A percentile compares a stretch with the other conserved stretches of the same genome.
These are phyloP conservation scores for Griposia aprilina DNA, from an alignment of 2,888 invertebrate genomes.

Conservation along the genomic window DNA sequence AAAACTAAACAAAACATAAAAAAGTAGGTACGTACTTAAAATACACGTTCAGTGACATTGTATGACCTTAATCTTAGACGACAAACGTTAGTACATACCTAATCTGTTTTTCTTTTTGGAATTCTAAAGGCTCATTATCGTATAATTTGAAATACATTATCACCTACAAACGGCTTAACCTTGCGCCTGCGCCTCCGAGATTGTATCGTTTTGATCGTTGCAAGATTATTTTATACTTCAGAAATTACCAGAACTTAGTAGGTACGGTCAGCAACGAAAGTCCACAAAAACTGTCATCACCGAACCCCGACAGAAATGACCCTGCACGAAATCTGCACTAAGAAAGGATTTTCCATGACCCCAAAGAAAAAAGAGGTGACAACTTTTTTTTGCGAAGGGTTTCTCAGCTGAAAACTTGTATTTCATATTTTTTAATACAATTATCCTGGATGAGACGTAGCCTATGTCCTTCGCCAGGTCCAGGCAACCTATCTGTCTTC, in stretches of 20 bases:
- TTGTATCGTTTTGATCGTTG: no score
- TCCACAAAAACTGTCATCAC: not conserved
- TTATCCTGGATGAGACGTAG: no score
- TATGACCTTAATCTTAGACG: no score
- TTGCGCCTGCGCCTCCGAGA: no score
- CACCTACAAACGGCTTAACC: no score
- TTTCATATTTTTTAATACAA: no score
- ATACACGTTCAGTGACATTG: not conserved
- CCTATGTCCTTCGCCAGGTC: no score
- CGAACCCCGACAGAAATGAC: not conserved
- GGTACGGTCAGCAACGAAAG: not conserved
- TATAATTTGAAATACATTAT: not conserved
- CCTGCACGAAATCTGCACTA: not conserved
- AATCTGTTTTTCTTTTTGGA: not conserved
- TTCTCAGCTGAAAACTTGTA: no score
- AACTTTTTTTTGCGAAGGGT: not conserved
- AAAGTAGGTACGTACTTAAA: not conserved
- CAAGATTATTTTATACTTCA: no score
- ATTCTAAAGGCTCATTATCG: not conserved
- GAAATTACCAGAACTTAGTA: not conserved
- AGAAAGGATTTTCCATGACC: not conserved
- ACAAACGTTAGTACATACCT: no score
- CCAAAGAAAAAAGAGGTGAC: not conserved
- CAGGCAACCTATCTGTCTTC: no score
- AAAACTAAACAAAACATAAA: not conserved